Base-by-base conservation (phyloP, 2,888 invertebrate species). In the Taenaris catops region DNA sequence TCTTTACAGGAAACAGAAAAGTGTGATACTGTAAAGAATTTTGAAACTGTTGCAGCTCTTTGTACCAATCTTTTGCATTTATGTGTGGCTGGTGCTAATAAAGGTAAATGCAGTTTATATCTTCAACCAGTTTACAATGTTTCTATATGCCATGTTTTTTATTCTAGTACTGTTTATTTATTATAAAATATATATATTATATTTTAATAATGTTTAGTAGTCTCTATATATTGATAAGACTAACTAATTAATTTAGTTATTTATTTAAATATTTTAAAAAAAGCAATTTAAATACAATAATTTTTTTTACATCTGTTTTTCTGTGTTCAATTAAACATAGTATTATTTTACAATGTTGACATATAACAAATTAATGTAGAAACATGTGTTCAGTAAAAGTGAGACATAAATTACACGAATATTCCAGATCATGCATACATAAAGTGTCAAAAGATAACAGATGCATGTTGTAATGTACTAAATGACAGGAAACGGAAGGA, bases 1-100 rank as follows among this genome's bases (percentile, higher is more conserved):
- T 3, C 1, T 29, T 36, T 25, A 8, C 29, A 90, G 89, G 89
- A 89, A 75, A 68, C 79, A 19, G 87, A 88, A 47, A 88, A 88
- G 53, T 70, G 63, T 58, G 79, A 78, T 52, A 65, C 72, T 9
- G 74, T 83, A 12, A 88, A 79, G 54, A 73, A 70, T 33, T 78
- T 73, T 68, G 59, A 70, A 6, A 75, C 62, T 40, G 57, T 66
- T 2, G 63, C 58, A 28, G 66, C 58, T 38, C 70, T 73, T 18
- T 70, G 73, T 53, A 55, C 70, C 38, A 71, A 66, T 41, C 53
- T 88, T 34, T 57, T 88, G 18, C 70, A 72, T 54, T 58, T 68
- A 39, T 78, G 76, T 57, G 61, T 84, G 34, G 58, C 78, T 43
- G 80, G 81, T 36, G 69, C 88, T 14, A 88, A 78, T 49, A 81